Conservation (phyloP, 2,888 invertebrate genomes). For the Heteropelma amictum region DNA sequence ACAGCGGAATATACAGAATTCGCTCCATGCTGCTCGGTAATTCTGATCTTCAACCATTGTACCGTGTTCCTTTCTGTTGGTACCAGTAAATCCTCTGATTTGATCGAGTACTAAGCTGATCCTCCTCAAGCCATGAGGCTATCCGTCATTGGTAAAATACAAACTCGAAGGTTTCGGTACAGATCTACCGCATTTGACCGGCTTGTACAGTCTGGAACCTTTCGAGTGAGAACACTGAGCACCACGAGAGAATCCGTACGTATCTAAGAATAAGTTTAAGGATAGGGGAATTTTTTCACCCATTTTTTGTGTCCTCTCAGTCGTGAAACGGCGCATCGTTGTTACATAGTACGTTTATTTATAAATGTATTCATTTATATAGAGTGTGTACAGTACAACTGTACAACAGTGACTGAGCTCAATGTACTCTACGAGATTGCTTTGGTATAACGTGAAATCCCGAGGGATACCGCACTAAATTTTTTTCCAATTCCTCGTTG, state of each 20-base stretch:
- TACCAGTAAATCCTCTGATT: too few species aligned
- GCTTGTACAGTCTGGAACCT: background rate
- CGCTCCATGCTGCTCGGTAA: too few species aligned
- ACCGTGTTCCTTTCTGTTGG: too few species aligned
- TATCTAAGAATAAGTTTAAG: background rate
- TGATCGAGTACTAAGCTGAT: too few species aligned
- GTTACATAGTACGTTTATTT: background rate
- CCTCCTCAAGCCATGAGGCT: too few species aligned
- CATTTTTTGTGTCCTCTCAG: constrained; percentile 4
- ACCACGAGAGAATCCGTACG: background rate
- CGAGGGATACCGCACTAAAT: background rate
- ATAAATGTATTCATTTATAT: too few species aligned
- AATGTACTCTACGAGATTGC: constrained; percentile 10
- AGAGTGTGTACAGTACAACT: too few species aligned
- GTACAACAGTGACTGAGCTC: background rate
- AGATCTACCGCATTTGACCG: too few species aligned
- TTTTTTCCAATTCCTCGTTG: background rate
- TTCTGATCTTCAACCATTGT: too few species aligned
- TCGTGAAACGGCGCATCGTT: background rate
- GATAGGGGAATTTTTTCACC: constrained; percentile 6
- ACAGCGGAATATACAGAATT: too few species aligned
- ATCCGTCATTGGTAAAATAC: too few species aligned
- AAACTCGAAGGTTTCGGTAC: too few species aligned
- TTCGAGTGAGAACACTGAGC: background rate
- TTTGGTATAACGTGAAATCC: background rate